A percentile compares a stretch with the other conserved stretches of the same genome.
Evolutionary conservation across 2,113 vertebrate genomes (phyloP).

Genomic region (Aythya baeri): DNA sequence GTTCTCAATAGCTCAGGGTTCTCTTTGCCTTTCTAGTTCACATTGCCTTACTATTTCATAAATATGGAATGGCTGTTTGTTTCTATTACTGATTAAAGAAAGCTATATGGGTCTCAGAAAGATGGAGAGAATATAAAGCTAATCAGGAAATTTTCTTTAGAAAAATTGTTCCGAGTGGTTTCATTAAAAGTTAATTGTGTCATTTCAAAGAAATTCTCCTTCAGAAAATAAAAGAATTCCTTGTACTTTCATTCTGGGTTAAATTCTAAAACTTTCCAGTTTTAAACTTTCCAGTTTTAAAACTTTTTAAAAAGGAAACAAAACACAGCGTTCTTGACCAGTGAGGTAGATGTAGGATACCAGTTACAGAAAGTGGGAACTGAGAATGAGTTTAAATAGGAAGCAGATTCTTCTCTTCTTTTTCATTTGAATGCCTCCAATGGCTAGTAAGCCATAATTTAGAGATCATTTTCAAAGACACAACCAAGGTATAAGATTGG

Average conservation of each 20-base stretch:
- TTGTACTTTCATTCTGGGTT: background rate
- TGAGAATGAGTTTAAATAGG: background rate
- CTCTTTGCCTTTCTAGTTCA: background rate
- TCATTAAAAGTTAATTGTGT: background rate
- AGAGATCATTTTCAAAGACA: background rate
- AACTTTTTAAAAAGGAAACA: background rate
- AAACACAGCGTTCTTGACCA: background rate
- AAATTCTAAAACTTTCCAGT: background rate
- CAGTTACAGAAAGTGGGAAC: background rate
- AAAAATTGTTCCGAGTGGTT: background rate
- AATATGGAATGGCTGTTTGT: background rate
- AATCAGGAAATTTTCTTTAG: background rate
- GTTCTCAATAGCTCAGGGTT: background rate
- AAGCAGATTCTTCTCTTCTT: background rate
- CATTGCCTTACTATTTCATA: background rate
- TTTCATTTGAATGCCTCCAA: background rate
- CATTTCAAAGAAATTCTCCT: background rate
- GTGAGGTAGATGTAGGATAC: background rate
- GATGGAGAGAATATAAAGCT: background rate
- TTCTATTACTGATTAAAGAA: background rate
- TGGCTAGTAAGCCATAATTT: background rate
- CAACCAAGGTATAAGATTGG: background rate
- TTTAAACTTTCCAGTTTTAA: background rate
- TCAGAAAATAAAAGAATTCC: background rate
- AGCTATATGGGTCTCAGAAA: background rate